These are phyloP conservation scores for Amphiprion ocellaris DNA, from an alignment of 2,113 vertebrate genomes.

Conservation along the genomic window DNA sequence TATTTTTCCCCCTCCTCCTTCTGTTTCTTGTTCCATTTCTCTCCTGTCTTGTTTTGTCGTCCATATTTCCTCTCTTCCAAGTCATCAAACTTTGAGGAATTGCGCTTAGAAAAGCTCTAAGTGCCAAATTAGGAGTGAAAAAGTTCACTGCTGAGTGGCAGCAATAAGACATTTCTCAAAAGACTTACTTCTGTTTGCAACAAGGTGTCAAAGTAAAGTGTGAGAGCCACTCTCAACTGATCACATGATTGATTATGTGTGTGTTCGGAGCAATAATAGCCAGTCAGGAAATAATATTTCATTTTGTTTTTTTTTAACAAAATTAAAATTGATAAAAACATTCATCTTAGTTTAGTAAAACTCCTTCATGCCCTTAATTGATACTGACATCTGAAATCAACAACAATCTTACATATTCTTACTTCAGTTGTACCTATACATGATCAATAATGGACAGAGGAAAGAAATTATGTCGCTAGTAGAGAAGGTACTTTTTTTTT, in stretches of 20 bases:
- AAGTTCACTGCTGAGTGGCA: neutral
- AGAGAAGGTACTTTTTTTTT: too few relatives aligned
- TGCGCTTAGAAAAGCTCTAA: neutral
- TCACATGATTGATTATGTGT: conserved; percentile 9
- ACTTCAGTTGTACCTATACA: too few relatives aligned
- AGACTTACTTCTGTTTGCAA: neutral
- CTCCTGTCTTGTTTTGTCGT: conserved; percentile 24
- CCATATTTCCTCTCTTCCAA: conserved; percentile 15
- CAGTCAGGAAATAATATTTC: neutral
- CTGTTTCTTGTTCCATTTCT: conserved; percentile 28
- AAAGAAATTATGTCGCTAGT: too few relatives aligned
- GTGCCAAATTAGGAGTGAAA: neutral
- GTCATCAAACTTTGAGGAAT: conserved; percentile 6
- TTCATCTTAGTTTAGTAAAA: too few relatives aligned
- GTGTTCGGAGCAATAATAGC: neutral
- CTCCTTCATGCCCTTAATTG: too few relatives aligned
- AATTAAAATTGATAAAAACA: neutral
- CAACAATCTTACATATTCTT: too few relatives aligned
- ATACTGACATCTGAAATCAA: too few relatives aligned
- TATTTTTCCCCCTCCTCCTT: conserved; percentile 20
- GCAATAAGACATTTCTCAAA: neutral
- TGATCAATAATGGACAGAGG: too few relatives aligned
- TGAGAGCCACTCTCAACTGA: neutral
- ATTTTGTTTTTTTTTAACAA: neutral
- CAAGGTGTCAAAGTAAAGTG: neutral